Base-by-base conservation (phyloP, 1,140 invertebrate genomes). In the Cotesia glomerata region DNA sequence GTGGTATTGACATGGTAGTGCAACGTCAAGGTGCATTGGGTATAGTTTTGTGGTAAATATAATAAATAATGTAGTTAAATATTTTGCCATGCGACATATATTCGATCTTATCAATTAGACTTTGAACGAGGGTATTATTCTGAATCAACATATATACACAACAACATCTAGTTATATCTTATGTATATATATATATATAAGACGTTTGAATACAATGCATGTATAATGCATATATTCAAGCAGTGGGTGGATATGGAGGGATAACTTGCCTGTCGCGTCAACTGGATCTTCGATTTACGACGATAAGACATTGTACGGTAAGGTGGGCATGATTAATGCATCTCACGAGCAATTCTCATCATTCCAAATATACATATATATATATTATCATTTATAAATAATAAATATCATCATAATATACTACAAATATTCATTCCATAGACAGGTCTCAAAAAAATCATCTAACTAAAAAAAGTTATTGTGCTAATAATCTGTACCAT, bases 81-180 rank as follows among this genome's bases (percentile, higher is more conserved):
- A n/a, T 54, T 74, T 71, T 62, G 26, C 65, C 67, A 62, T 64
- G 67, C 59, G 68, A 65, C 63, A 45, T 11, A 45, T 11, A 66
- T 66, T 34, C 36, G 69, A 71, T 71, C 69, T 71, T 71, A 71
- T 71, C 69, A 36, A 64, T 64, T 54, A 56, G 45, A 73, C 67
- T 59, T 62, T 68, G 72, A 73, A 69, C 65, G 63, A 73, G 32
- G 62, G 54, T 56, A 51, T 61, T 68, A 56, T 58, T 45, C 59
- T 51, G 39, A n/a, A 13, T 16, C 18, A 52, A 54, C 34, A 68
- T 56, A 67, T 39, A 45, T 45, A 45, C 39, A 45, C 7, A 9
- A 45, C 11, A 45, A 1, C 36, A 13, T 59, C 32, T 56, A 32
- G 18, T 26, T 26, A 26, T 26, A n/a, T n/a, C n/a, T n/a, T 61